These are phyloP conservation scores for Macrobrachium nipponense DNA, from an alignment of 1,140 invertebrate genomes.

Conservation along the genomic window DNA sequence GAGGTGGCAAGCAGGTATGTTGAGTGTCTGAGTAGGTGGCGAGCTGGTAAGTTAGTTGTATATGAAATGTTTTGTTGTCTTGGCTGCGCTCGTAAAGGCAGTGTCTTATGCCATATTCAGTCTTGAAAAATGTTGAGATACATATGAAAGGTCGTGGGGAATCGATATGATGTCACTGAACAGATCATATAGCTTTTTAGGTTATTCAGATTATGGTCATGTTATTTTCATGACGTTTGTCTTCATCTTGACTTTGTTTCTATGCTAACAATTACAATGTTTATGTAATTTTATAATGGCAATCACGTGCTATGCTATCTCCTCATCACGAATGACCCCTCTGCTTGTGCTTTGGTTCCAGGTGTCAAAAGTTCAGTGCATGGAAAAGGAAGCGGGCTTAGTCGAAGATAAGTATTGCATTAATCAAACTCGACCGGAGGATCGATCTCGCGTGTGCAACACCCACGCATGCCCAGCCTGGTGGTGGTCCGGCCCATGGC, in stretches of 20 bases:
- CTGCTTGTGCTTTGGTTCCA: conserved; percentile 64
- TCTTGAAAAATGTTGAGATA: neutral
- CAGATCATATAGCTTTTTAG: too few species aligned
- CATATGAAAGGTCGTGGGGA: neutral
- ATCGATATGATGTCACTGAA: too few species aligned
- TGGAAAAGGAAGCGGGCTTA: conserved; percentile 75
- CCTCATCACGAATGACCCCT: too few species aligned
- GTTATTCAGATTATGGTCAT: too few species aligned
- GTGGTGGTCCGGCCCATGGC: conserved; percentile 79
- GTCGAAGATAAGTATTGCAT: conserved; percentile 77
- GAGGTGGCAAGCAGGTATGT: conserved; percentile 75
- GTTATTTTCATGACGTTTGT: too few species aligned
- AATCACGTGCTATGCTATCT: neutral
- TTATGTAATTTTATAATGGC: neutral
- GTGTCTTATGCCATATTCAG: neutral
- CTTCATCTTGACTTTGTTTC: too few species aligned
- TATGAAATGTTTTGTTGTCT: neutral
- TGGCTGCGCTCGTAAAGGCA: neutral
- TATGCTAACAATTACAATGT: too few species aligned
- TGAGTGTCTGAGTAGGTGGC: neutral
- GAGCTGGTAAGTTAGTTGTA: neutral
- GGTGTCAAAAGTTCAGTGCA: conserved; percentile 75
- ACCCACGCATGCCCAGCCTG: conserved; percentile 79
- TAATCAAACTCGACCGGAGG: conserved; percentile 73
- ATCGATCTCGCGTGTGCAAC: conserved; percentile 76